phyloP scores from a whole-genome alignment of 2,113 vertebrate species.

The Cranoglanis bouderius region DNA sequence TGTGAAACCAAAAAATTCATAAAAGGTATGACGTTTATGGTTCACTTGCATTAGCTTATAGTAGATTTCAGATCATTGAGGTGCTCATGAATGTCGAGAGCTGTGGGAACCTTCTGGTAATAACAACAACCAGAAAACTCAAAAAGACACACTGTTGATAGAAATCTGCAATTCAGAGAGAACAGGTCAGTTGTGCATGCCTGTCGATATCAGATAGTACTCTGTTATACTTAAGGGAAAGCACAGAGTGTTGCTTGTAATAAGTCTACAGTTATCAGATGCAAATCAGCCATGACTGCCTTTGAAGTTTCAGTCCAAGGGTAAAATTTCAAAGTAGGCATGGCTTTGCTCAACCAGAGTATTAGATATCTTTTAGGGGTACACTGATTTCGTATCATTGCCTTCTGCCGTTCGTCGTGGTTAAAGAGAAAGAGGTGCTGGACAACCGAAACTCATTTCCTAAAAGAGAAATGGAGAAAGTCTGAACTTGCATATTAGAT shows the following conservation, averaged over 20 bases:
- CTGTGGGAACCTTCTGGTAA: not conserved
- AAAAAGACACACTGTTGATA: not conserved
- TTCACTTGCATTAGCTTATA: not conserved
- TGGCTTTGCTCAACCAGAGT: not conserved
- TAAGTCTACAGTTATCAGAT: slow-evolving; percentile 39
- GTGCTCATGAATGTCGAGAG: not conserved
- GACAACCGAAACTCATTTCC: not conserved
- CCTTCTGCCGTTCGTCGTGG: not conserved
- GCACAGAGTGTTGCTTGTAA: slow-evolving; percentile 26
- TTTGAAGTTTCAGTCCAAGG: slow-evolving; percentile 44
- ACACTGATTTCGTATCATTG: not conserved
- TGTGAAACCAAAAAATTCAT: too few relatives aligned
- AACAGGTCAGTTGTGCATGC: slow-evolving; percentile 11
- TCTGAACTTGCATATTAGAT: not conserved
- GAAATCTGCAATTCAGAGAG: slow-evolving; percentile 6
- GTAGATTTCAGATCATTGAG: not conserved
- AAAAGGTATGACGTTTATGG: not conserved
- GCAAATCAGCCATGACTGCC: slow-evolving; percentile 50
- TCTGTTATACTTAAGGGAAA: not conserved
- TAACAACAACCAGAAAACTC: not conserved
- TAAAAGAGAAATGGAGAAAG: not conserved
- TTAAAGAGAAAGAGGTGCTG: not conserved
- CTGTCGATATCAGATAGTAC: slow-evolving; percentile 27
- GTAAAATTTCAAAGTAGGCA: slow-evolving; percentile 47
- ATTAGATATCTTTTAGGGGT: slow-evolving; percentile 5